Conservation (phyloP, 2,113 vertebrate genomes). For the Amphiprion percula region DNA sequence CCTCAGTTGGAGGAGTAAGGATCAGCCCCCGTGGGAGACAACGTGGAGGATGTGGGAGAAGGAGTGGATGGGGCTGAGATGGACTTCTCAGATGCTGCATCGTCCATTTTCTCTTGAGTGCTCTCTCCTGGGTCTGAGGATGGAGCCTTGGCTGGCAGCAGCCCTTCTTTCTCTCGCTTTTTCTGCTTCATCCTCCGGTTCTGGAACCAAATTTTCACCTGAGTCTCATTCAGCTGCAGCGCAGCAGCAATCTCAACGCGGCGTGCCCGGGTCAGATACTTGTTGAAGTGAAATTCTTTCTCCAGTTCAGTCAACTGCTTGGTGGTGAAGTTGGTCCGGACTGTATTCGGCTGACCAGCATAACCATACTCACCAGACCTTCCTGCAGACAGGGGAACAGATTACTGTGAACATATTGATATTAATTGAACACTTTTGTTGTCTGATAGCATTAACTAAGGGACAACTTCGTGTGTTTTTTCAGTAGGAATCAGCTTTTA, state of each 20-base stretch:
- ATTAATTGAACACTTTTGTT: neutral
- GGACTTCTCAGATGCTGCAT: conserved; percentile 92
- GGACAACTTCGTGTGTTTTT: neutral
- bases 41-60: conserved; percentile 89
- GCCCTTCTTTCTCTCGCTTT: conserved; percentile 96
- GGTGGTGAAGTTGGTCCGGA: conserved; percentile 98
- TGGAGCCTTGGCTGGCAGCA: conserved; percentile 87
- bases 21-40: conserved; percentile 86
- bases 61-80: conserved; percentile 91
- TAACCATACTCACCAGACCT: conserved; percentile 96
- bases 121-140: conserved; percentile 85
- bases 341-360: conserved; percentile 92
- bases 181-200: conserved; percentile 99
- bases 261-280: conserved; percentile 95
- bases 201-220: conserved; percentile 99
- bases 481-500: neutral
- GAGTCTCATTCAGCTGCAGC: conserved; percentile 97
- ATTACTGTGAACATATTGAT: neutral
- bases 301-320: conserved; percentile 98
- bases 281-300: conserved; percentile 99
- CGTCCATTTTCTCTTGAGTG: conserved; percentile 90
- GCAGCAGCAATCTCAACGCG: conserved; percentile 96
- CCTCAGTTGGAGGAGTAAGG: conserved; percentile 89
- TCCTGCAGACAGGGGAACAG: conserved; percentile 80
- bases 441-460: neutral